Percentiles rank a stretch among this genome's conserved stretches.
Evolutionary conservation across 2,797 vertebrate genomes (phyloP).

Genomic region (Amniataba percoides): DNA sequence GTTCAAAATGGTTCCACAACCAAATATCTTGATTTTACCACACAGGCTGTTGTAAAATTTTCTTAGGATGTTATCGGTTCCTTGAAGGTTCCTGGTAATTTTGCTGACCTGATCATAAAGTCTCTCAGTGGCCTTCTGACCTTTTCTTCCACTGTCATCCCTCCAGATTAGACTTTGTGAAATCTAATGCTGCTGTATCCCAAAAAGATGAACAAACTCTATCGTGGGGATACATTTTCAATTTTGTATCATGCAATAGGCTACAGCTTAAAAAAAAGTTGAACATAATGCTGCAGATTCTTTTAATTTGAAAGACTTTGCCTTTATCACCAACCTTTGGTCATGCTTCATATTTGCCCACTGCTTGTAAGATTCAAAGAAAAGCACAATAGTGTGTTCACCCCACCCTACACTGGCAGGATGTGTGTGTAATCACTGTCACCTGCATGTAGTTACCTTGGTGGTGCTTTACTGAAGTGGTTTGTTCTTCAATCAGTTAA

Average conservation of each 20-base stretch:
- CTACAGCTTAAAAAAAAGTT: neutral
- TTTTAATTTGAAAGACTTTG: neutral
- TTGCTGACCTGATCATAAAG: neutral
- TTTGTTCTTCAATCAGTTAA: neutral
- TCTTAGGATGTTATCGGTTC: neutral
- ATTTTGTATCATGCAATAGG: neutral
- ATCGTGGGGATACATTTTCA: neutral
- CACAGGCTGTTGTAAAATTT: neutral
- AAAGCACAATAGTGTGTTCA: neutral
- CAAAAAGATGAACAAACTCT: neutral
- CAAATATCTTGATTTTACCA: neutral
- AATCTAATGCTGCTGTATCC: neutral
- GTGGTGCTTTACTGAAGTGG: neutral
- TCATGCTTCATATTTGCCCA: neutral
- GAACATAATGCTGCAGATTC: neutral
- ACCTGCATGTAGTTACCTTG: neutral
- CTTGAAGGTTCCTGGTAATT: neutral
- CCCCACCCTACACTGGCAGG: neutral
- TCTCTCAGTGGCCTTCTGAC: neutral
- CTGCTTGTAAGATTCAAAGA: neutral
- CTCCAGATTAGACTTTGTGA: neutral
- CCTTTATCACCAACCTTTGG: neutral
- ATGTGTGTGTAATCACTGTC: neutral
- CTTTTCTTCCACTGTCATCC: neutral
- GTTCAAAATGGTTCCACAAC: constrained; percentile 3